These are phyloP conservation scores for Telenomus remus DNA, from an alignment of 1,140 invertebrate genomes.

Conservation along the genomic window DNA sequence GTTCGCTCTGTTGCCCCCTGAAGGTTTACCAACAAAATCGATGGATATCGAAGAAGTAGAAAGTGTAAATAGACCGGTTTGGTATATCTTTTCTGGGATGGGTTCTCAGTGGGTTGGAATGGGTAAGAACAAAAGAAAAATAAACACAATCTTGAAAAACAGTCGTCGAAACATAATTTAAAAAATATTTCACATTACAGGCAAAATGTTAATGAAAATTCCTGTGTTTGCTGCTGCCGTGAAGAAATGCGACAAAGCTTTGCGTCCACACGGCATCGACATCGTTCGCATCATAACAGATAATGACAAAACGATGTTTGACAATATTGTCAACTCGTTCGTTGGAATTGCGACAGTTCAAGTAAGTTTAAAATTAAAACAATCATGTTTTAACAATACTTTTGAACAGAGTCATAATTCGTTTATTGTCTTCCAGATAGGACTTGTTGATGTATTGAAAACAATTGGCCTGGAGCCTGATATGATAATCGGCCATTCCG, in stretches of 20 bases:
- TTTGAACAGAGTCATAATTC: no score
- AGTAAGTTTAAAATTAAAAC: constrained; percentile 68
- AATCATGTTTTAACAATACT: no score
- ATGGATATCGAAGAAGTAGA: constrained; percentile 14
- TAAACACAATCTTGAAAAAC: not conserved
- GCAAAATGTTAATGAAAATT: constrained; percentile 78
- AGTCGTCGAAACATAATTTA: not conserved
- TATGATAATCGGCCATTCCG: constrained; percentile 83
- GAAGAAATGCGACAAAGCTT: constrained; percentile 74
- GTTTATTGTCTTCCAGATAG: constrained; percentile 78
- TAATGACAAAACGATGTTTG: constrained; percentile 77
- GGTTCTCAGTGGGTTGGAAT: constrained; percentile 92
- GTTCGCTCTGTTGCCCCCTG: constrained; percentile 59
- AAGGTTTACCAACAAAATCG: constrained; percentile 9
- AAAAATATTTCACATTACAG: constrained; percentile 72
- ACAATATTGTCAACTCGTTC: constrained; percentile 81
- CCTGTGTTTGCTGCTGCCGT: constrained; percentile 82
- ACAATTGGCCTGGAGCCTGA: constrained; percentile 81
- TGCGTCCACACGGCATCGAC: constrained; percentile 78
- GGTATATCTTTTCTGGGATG: constrained; percentile 94
- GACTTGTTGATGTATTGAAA: constrained; percentile 85
- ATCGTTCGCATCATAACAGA: constrained; percentile 79
- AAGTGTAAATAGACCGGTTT: constrained; percentile 81
- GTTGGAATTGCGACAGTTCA: constrained; percentile 88
- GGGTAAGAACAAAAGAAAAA: constrained; percentile 74